Evolutionary conservation across 2,888 invertebrate genomes (phyloP).

Genomic region (Drosophila neonasuta): DNA sequence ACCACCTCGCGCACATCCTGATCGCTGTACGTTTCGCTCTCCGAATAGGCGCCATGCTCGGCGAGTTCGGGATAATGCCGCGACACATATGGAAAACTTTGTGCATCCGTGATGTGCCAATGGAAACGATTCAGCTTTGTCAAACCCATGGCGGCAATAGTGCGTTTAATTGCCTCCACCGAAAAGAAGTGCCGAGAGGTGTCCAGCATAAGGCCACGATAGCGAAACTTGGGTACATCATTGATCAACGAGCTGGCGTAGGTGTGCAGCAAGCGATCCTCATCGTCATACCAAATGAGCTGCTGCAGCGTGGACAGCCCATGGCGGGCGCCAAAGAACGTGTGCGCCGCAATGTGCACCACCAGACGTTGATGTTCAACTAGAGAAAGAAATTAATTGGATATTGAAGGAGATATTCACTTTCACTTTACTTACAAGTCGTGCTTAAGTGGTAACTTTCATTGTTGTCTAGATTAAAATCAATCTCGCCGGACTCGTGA

Average conservation of each 20-base stretch:
- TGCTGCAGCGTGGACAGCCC: slow-evolving; percentile 91
- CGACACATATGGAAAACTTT: slow-evolving; percentile 94
- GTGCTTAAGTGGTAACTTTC: slow-evolving; percentile 89
- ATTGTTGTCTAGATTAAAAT: slow-evolving; percentile 86
- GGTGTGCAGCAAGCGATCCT: slow-evolving; percentile 85
- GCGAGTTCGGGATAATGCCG: slow-evolving; percentile 90
- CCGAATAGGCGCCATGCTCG: slow-evolving; percentile 92
- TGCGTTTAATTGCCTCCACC: slow-evolving; percentile 87
- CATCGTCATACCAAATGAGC: slow-evolving; percentile 90
- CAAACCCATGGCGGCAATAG: slow-evolving; percentile 93
- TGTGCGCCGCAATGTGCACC: slow-evolving; percentile 86
- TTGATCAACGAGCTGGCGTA: slow-evolving; percentile 86
- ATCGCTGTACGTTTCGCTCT: slow-evolving; percentile 88
- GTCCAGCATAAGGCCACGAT: slow-evolving; percentile 94
- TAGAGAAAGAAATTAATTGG: slow-evolving; percentile 30
- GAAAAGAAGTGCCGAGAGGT: slow-evolving; percentile 95
- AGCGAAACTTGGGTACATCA: slow-evolving; percentile 90
- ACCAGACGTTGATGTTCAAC: slow-evolving; percentile 82
- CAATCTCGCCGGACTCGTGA: slow-evolving; percentile 84
- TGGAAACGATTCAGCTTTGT: slow-evolving; percentile 96
- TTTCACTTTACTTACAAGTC: slow-evolving; percentile 80
- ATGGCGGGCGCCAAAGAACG: slow-evolving; percentile 90
- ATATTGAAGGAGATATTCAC: too few relatives aligned
- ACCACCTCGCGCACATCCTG: slow-evolving; percentile 89
- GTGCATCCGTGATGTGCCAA: slow-evolving; percentile 95